Base-by-base conservation (phyloP, 2,113 vertebrate genomes). In the Sturnira hondurensis region DNA sequence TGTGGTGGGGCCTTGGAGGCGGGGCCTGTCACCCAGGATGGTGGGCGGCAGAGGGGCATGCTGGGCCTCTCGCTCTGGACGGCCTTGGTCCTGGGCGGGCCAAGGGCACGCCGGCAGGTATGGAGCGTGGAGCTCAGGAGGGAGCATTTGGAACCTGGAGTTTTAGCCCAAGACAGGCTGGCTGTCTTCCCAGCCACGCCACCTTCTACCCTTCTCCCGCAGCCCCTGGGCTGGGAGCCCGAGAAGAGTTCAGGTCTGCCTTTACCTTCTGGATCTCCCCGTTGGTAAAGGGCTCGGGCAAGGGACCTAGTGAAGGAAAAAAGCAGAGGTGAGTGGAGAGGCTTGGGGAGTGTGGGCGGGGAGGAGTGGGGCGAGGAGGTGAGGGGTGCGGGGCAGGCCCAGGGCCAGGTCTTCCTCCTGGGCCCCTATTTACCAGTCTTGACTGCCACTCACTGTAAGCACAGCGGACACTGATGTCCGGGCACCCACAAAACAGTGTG, bases 201-300 rank as follows among this genome's bases (percentile, higher is more conserved):
- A 11, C 43, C 47, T 22, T 31, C 31, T 36, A 9, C 17, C 58
- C 6, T 0, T 9, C 17, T 45, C 78, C 47, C 7, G 2, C 80
- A 28, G 10, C 65, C n/a, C 19, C 36, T 10, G 14, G 24, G 1
- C 15, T 38, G 36, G 84, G 43, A 26, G 33, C 68, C 71, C 31
- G 22, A 86, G 68, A 5, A 15, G 63, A 16, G 22, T 5, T 2
- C 20, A 16, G 52, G 10, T 2, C 8, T 36, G 36, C 9, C 43
- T 97, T 99, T 98, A 99, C 99, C 99, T 99, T 99, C 96, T 98
- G 99, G 88, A 98, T 94, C 52, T 99, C 99, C 5, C 99, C 99
- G 45, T 99, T 99, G 91, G 98, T 92, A 68, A 99, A 96, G 41
- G 99, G 99, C 94, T 99, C 98, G 88, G 99, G 99, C 95, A 99